Evolutionary conservation across 2,888 invertebrate genomes (phyloP).

Genomic region (Harmothoe impar): DNA sequence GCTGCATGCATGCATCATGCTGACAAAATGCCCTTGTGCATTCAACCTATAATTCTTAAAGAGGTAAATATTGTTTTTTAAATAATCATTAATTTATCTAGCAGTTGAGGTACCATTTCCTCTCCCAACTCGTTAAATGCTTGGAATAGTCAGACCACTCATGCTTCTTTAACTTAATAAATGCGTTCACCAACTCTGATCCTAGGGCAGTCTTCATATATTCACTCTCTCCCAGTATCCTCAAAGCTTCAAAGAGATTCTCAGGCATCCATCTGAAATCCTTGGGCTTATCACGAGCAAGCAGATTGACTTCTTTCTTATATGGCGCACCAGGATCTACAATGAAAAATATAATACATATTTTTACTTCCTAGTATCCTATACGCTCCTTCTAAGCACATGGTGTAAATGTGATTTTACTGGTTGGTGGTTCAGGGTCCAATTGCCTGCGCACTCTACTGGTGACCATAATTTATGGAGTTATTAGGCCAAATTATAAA

Average conservation of each 20-base stretch:
- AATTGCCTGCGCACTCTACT: too few relatives aligned
- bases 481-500: too few relatives aligned
- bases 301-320: constrained; percentile 62
- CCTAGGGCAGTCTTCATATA: constrained; percentile 67
- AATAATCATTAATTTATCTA: too few relatives aligned
- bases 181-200: constrained; percentile 67
- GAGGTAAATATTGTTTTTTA: too few relatives aligned
- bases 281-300: constrained; percentile 53
- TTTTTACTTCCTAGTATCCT: background rate
- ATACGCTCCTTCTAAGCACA: background rate
- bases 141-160: constrained; percentile 69
- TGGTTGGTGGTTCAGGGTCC: too few relatives aligned
- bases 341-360: background rate
- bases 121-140: constrained; percentile 70
- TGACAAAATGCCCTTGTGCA: too few relatives aligned
- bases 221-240: constrained; percentile 60
- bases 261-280: constrained; percentile 65
- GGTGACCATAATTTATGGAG: too few relatives aligned
- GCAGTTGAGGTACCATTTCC: constrained; percentile 70
- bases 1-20: too few relatives aligned
- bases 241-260: constrained; percentile 69
- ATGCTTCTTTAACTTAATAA: constrained; percentile 65
- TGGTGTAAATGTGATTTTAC: too few relatives aligned
- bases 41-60: too few relatives aligned
- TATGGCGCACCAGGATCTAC: constrained; percentile 67